Conservation (phyloP, 2,888 invertebrate species). For the Drosophila anomelani region DNA sequence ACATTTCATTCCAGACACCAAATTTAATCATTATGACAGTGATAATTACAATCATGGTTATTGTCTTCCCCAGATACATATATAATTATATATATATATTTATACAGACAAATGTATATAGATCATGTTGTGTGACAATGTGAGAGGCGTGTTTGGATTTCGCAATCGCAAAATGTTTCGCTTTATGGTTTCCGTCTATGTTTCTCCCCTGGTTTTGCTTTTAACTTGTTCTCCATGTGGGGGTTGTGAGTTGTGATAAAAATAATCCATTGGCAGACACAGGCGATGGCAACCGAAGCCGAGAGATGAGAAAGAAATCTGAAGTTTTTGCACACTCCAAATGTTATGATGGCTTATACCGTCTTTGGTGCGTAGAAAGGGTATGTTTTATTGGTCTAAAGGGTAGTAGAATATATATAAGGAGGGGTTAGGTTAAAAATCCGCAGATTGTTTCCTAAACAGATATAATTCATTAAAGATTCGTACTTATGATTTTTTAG, state of each 20-base stretch:
- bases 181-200: slow-evolving; percentile 47
- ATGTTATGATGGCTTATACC: slow-evolving; percentile 49
- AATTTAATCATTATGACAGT: slow-evolving; percentile 45
- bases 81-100: slow-evolving; percentile 13
- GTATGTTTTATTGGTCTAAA: not conserved
- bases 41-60: slow-evolving; percentile 35
- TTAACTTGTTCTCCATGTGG: slow-evolving; percentile 25
- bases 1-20: slow-evolving; percentile 53
- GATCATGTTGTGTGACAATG: slow-evolving; percentile 65
- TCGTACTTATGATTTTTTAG: not conserved
- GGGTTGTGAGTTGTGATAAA: slow-evolving; percentile 37
- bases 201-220: not conserved
- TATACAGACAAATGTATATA: slow-evolving; percentile 51
- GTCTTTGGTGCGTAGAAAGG: not conserved
- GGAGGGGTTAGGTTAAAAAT: too few relatives aligned
- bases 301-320: slow-evolving; percentile 26
- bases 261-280: slow-evolving; percentile 40
- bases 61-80: slow-evolving; percentile 8
- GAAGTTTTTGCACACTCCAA: slow-evolving; percentile 42
- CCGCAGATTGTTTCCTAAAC: not conserved
- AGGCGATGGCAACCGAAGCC: slow-evolving; percentile 32
- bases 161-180: slow-evolving; percentile 70
- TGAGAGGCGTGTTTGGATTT: slow-evolving; percentile 76
- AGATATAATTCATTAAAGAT: not conserved
- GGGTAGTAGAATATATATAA: not conserved